Evolutionary conservation across 2,888 invertebrate species (phyloP), one percentile per base, ranked within the genome.

Genomic region (Apamea sordens): DNA sequence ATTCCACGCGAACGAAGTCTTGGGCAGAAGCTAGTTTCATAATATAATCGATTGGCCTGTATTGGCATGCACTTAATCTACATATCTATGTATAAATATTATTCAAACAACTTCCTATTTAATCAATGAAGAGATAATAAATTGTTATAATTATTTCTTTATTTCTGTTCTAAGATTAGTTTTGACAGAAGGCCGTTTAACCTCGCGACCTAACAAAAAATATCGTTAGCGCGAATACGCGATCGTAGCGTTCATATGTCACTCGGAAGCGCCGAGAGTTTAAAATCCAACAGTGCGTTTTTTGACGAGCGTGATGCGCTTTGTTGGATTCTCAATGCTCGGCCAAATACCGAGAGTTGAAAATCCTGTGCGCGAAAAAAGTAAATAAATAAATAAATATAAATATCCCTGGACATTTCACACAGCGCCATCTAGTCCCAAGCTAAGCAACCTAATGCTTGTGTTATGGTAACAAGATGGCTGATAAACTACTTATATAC

Each of bases 31-130:
- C 36, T 36, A 36, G 36, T 36, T 36, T 36, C 6, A 36, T 36
- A 41, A 41, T 7, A 81, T 84, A 77, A 89, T 79, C 36, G 63
- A 70, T 65, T 74, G 61, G 59, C 64, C 71, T 73, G 69, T 79
- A 88, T 87, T 82, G 70, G 61, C 68, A 56, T 79, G 88, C 84
- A 80, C 76, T 79, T 64, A 79, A 76, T 79, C 61, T 79, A 44
- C 67, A 78, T 53, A 56, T 24, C 24, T 53, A 11, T 53, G 24
- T 67, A 74, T 73, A 68, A 71, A 81, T 76, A 59, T 74, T 71
- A 78, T 77, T 65, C 36, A 78, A 82, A 78, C 61, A 65, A 82
- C 79, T 86, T 86, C 82, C 86, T 85, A 76, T 79, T 82, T 77
- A 70, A 82, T 56, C 59, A 72, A 69, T 61, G 15, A 69, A 71